Percentiles rank a stretch among this genome's conserved stretches.
Evolutionary conservation across 2,113 vertebrate species (phyloP).

Genomic region (Martes martes): DNA sequence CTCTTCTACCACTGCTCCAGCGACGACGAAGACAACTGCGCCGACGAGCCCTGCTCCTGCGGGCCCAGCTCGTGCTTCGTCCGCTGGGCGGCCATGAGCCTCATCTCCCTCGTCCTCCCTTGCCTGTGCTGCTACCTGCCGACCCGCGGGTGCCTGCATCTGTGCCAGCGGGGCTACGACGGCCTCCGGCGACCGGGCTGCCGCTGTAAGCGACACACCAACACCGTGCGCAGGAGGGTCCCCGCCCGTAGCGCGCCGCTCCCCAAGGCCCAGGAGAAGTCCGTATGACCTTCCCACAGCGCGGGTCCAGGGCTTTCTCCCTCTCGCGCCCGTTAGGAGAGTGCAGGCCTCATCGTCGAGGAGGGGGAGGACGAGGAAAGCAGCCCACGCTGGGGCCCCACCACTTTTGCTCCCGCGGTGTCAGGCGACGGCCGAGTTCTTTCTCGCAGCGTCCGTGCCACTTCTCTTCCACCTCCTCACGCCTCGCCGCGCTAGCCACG

Average conservation of each 20-base stretch:
- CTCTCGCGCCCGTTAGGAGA: constrained; percentile 35
- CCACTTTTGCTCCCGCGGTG: constrained; percentile 45
- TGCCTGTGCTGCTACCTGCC: constrained; percentile 99
- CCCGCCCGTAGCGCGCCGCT: constrained; percentile 88
- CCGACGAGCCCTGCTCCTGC: constrained; percentile 96
- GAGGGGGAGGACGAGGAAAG: constrained; percentile 38
- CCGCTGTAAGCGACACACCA: constrained; percentile 95
- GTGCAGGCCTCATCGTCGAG: constrained; percentile 47
- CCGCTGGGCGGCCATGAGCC: constrained; percentile 94
- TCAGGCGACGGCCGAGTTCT: constrained; percentile 56
- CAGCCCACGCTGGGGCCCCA: constrained; percentile 67
- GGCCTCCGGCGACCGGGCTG: constrained; percentile 93
- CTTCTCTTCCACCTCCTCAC: neutral
- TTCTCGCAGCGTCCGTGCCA: constrained; percentile 34
- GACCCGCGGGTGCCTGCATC: constrained; percentile 93
- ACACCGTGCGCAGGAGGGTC: constrained; percentile 97
- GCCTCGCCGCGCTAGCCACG: constrained; percentile 25
- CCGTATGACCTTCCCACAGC: constrained; percentile 89
- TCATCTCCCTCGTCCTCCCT: constrained; percentile 93
- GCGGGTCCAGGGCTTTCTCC: constrained; percentile 59
- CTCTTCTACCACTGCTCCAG: constrained; percentile 99
- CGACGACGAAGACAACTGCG: constrained; percentile 97
- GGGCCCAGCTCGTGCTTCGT: constrained; percentile 88
- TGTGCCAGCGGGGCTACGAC: constrained; percentile 93
- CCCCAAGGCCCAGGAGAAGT: constrained; percentile 94